Percentiles rank a stretch among this genome's conserved stretches.
Conservation (phyloP, 2,113 vertebrate species). For the Myanophis thanlyinensis region DNA sequence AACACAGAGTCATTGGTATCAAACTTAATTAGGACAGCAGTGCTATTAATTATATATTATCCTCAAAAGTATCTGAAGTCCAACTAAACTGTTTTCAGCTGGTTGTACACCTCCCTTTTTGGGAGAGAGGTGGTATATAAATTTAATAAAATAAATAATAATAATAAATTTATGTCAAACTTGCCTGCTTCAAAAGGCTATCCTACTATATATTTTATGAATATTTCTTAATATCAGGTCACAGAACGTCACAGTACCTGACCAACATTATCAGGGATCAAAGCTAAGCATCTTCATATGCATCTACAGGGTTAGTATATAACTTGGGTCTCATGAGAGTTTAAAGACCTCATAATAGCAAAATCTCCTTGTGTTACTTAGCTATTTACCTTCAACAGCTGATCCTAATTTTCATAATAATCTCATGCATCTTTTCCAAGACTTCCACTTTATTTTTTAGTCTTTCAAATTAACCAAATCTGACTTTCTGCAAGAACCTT, state of each 20-base stretch:
- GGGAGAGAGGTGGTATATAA: no score
- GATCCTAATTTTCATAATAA: neutral
- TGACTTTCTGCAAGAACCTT: neutral
- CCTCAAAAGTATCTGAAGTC: neutral
- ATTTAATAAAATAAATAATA: no score
- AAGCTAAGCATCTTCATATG: neutral
- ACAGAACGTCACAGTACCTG: neutral
- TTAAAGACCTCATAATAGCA: neutral
- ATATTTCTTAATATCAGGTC: neutral
- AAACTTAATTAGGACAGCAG: neutral
- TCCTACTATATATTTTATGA: neutral
- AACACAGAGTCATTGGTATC: neutral
- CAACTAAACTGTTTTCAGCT: no score
- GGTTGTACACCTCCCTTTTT: no score
- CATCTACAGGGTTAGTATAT: neutral
- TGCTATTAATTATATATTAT: neutral
- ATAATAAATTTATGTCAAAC: neutral
- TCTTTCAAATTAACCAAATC: neutral
- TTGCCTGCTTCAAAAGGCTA: neutral
- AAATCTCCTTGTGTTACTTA: neutral
- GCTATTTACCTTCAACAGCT: neutral
- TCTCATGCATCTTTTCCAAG: neutral
- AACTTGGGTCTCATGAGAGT: neutral
- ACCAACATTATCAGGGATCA: neutral
- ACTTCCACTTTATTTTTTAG: neutral